Percentiles rank a stretch among this genome's conserved stretches.
Evolutionary conservation across 2,888 invertebrate genomes (phyloP).

Genomic region (Aphodius granarius): DNA sequence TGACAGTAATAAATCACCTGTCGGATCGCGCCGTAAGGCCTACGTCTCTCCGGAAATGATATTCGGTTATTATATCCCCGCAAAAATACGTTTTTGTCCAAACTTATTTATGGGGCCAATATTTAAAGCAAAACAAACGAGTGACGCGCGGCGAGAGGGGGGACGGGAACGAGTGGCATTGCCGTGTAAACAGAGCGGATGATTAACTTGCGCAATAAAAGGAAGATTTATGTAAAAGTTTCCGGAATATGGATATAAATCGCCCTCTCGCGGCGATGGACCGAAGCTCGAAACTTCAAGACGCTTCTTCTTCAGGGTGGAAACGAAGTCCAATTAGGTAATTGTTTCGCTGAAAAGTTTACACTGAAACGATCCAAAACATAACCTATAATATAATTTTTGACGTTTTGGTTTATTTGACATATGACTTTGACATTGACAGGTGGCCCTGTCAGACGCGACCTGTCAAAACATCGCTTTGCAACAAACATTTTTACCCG

Average conservation of each 20-base stretch:
- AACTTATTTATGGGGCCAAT: slow-evolving; percentile 52
- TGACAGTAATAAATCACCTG: slow-evolving; percentile 47
- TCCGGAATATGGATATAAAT: neutral
- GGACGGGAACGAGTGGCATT: neutral
- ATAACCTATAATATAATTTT: neutral
- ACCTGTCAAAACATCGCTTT: too few relatives aligned
- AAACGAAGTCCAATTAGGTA: neutral
- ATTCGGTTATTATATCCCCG: slow-evolving; percentile 49
- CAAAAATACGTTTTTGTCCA: slow-evolving; percentile 47
- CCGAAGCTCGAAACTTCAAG: neutral
- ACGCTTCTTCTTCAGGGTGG: neutral
- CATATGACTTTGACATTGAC: too few relatives aligned
- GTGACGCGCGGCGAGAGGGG: slow-evolving; percentile 29
- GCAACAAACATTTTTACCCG: too few relatives aligned
- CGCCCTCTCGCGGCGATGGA: neutral
- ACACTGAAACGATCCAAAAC: neutral
- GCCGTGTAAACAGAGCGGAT: neutral
- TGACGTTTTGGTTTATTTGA: too few relatives aligned
- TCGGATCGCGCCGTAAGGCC: slow-evolving; percentile 15
- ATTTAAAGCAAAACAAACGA: slow-evolving; percentile 48
- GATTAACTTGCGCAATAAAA: neutral
- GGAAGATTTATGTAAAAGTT: slow-evolving; percentile 12
- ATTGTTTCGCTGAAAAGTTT: neutral
- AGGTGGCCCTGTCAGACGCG: too few relatives aligned
- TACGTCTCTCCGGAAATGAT: slow-evolving; percentile 45